Conservation (phyloP, 2,113 vertebrate species). For the Centropristis striata region DNA sequence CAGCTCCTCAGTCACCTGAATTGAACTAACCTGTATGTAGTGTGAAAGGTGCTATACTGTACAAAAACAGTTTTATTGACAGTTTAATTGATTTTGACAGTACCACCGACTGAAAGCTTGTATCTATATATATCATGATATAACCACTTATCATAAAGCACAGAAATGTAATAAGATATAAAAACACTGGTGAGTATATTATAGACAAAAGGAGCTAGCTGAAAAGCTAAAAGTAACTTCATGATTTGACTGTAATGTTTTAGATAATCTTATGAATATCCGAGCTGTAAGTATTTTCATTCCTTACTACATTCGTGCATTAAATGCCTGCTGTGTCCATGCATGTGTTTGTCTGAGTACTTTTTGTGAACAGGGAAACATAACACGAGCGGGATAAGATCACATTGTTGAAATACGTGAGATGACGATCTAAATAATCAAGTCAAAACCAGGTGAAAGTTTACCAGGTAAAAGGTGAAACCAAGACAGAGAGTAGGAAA, state of each 20-base stretch:
- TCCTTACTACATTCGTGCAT: background rate
- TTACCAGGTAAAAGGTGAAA: constrained; percentile 54
- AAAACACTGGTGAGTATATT: background rate
- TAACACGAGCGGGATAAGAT: background rate
- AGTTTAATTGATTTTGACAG: no score
- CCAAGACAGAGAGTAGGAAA: background rate
- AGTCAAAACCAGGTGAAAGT: constrained; percentile 35
- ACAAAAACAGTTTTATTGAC: no score
- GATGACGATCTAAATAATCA: constrained; percentile 15
- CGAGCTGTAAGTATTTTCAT: background rate
- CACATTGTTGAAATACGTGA: constrained; percentile 23
- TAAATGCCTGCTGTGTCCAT: background rate
- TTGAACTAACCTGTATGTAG: no score
- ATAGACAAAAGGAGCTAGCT: no score
- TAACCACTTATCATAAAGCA: background rate
- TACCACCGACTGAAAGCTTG: no score
- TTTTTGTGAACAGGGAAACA: constrained; percentile 7
- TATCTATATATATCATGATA: no score
- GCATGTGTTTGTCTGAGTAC: background rate
- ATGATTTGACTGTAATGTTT: no score
- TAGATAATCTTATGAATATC: no score
- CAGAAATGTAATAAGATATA: background rate
- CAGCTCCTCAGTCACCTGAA: background rate
- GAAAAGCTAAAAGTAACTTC: no score
- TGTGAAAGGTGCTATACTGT: no score